Conservation (phyloP, 2,113 vertebrate genomes). For the Colaptes auratus region DNA sequence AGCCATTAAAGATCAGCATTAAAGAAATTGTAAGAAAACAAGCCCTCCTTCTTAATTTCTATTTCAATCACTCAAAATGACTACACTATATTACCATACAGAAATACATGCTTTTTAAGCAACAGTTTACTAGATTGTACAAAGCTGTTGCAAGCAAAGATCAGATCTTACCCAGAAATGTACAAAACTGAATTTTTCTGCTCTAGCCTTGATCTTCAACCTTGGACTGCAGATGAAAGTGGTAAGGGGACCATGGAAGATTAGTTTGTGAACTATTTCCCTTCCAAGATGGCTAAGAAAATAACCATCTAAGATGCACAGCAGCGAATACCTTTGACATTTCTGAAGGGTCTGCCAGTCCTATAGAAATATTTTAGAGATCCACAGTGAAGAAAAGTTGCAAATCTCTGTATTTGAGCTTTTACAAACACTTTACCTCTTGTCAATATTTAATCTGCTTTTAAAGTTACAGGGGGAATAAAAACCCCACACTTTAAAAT, state of each 20-base stretch:
- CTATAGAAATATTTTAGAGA: background rate
- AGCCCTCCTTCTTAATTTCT: background rate
- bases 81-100: background rate
- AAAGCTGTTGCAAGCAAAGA: background rate
- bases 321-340: background rate
- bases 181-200: background rate
- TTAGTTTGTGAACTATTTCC: background rate
- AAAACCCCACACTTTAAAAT: background rate
- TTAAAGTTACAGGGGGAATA: background rate
- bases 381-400: background rate
- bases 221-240: background rate
- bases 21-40: background rate
- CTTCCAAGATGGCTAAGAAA: background rate
- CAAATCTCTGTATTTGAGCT: background rate
- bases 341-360: background rate
- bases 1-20: background rate
- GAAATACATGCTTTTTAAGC: background rate
- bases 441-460: background rate
- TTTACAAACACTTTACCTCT: background rate
- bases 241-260: rapidly evolving
- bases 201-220: background rate
- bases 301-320: background rate
- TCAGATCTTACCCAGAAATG: background rate
- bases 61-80: background rate
- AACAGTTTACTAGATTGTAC: background rate